Evolutionary conservation across 2,888 invertebrate genomes (phyloP), one percentile per base, ranked within the genome.

Genomic region (Dascillus cervinus): DNA sequence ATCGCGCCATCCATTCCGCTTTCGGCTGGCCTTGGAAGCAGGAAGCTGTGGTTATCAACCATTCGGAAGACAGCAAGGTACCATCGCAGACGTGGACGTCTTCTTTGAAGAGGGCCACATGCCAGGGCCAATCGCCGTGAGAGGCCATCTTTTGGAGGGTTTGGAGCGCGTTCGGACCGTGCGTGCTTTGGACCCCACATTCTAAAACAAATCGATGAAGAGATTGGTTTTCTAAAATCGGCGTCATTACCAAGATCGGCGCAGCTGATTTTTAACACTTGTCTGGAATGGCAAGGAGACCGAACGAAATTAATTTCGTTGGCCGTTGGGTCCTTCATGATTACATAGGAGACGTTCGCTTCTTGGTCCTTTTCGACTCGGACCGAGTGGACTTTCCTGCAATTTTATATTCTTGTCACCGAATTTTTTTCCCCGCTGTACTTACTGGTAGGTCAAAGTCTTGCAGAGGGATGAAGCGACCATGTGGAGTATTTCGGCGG

Each of bases 101-200:
- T 53, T 88, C 79, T 49, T 88, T 80, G 52, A 85, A 77, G 2
- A 92, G 68, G 2, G 85, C 81, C 10, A 81, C 85, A 56, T 88
- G 81, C 90, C 91, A 91, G n/a, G 91, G 91, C 90, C 90, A 89
- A 60, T 89, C 88, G 2, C 88, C 89, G 1, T 84, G 82, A 3
- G 71, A 71, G 1, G 87, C 75, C 64, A 84, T 79, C 52, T 85
- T 83, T 19, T 76, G 71, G 37, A 88, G 64, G 2, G 50, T 40
- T 26, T 55, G 53, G 6, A 52, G 37, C 1, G 50, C 52, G 13
- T 43, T 37, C 1, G 47, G 39, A 3, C 49, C 43, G 24, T 59
- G 59, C 0, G 62, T 58, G 9, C 51, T 54, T 46, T 63, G 65
- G 8, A 55, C 36, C 2, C 66, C 66, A 37, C 65, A 66, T 48